These are phyloP conservation scores for Dipodomys spectabilis DNA, from an alignment of 2,113 vertebrate genomes.

Conservation along the genomic window DNA sequence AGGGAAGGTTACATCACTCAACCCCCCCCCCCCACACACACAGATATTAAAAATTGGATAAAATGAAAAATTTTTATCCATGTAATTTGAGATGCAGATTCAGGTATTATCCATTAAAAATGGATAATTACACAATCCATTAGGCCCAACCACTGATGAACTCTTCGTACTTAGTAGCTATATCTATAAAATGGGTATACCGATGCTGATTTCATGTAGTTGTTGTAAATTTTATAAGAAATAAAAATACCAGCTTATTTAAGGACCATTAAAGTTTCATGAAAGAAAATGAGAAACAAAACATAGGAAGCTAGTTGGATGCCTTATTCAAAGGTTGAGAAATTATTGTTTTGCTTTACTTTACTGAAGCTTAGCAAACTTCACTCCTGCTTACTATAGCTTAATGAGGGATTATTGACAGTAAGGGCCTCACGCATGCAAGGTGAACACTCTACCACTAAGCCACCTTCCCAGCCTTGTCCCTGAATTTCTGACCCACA, in stretches of 20 bases:
- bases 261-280: background rate
- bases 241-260: background rate
- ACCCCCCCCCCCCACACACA: background rate
- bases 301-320: background rate
- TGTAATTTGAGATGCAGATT: background rate
- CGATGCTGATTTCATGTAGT: background rate
- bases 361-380: background rate
- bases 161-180: background rate
- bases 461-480: no score
- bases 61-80: no score
- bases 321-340: background rate
- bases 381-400: background rate
- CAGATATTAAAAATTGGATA: background rate
- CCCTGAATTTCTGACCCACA: background rate
- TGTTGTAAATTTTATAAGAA: background rate
- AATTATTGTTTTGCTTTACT: background rate
- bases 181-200: slow-evolving; percentile 10
- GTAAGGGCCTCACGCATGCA: background rate
- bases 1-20: background rate
- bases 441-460: no score
- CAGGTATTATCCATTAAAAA: background rate
- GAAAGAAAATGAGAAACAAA: background rate
- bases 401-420: accelerated
- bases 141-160: background rate
- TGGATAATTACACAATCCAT: background rate